These are phyloP conservation scores for Grapholita molesta DNA, from an alignment of 1,140 invertebrate genomes.

Conservation along the genomic window DNA sequence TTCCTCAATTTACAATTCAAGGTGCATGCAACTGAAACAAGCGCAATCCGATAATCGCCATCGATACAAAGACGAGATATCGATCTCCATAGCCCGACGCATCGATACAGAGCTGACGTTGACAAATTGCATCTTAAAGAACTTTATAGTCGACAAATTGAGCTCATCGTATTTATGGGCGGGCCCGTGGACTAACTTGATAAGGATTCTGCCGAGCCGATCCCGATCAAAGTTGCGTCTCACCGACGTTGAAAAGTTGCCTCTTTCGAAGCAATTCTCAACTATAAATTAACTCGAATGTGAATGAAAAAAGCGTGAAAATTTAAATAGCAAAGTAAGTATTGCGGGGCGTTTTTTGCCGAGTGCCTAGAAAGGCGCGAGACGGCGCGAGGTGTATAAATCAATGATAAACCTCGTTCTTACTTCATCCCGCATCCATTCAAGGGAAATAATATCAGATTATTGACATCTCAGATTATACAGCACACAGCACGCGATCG, in stretches of 20 bases:
- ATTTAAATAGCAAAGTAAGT: background rate
- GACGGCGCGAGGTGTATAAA: background rate
- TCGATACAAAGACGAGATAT: constrained; percentile 49
- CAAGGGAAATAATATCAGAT: constrained; percentile 9
- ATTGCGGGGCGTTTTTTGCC: background rate
- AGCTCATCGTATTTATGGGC: constrained; percentile 49
- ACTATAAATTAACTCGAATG: background rate
- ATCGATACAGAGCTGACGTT: constrained; percentile 59
- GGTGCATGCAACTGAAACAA: constrained; percentile 32
- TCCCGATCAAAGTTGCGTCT: constrained; percentile 25
- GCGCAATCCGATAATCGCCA: constrained; percentile 50
- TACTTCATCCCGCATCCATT: background rate
- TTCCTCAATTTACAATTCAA: constrained; percentile 39
- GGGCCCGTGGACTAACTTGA: constrained; percentile 28
- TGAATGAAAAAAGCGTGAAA: constrained; percentile 4
- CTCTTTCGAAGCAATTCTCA: background rate
- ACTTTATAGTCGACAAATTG: constrained; percentile 61
- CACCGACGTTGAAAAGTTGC: constrained; percentile 6
- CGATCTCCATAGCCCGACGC: constrained; percentile 48
- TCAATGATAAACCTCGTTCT: constrained; percentile 7
- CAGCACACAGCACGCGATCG: background rate
- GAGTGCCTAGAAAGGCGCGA: background rate
- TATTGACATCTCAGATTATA: background rate
- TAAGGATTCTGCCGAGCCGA: constrained; percentile 35
- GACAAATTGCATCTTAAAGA: constrained; percentile 61